A percentile compares a stretch with the other conserved stretches of the same genome.
Conservation (phyloP, 2,888 invertebrate genomes). For the Caenorhabditis japonica region DNA sequence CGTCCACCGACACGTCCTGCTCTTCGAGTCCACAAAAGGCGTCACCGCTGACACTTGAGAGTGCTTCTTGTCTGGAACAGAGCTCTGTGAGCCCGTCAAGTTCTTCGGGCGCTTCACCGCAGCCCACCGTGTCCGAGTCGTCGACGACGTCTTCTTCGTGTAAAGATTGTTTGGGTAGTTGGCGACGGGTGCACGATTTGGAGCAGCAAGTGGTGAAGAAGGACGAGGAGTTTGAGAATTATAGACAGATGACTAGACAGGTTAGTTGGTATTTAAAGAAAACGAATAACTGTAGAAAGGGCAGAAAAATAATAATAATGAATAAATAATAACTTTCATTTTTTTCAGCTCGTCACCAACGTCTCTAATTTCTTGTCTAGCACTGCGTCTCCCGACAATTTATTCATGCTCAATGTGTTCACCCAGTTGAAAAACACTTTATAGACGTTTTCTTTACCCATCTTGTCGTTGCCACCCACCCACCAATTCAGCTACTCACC, state of each 20-base stretch:
- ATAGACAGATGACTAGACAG: constrained; percentile 52
- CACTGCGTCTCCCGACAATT: constrained; percentile 48
- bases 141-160: constrained; percentile 37
- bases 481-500: neutral
- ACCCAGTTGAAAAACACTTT: constrained; percentile 56
- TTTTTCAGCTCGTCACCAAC: constrained; percentile 44
- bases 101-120: constrained; percentile 39
- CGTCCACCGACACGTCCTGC: constrained; percentile 68
- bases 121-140: constrained; percentile 25
- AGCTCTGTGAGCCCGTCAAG: constrained; percentile 38
- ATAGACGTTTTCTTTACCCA: constrained; percentile 42
- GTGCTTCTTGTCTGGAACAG: constrained; percentile 36
- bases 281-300: too few species aligned
- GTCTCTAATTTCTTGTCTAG: constrained; percentile 34
- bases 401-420: constrained; percentile 60
- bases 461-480: constrained; percentile 28
- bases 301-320: too few species aligned
- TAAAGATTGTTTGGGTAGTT: constrained; percentile 50
- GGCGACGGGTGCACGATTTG: constrained; percentile 53
- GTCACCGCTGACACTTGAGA: constrained; percentile 54
- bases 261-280: constrained; percentile 31
- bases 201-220: constrained; percentile 53
- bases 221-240: constrained; percentile 54
- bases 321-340: too few species aligned
- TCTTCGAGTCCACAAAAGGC: constrained; percentile 62